Percentiles rank a stretch among this genome's conserved stretches.
These are phyloP conservation scores for Takifugu ocellatus DNA, from an alignment of 2,797 vertebrate genomes.

Conservation along the genomic window DNA sequence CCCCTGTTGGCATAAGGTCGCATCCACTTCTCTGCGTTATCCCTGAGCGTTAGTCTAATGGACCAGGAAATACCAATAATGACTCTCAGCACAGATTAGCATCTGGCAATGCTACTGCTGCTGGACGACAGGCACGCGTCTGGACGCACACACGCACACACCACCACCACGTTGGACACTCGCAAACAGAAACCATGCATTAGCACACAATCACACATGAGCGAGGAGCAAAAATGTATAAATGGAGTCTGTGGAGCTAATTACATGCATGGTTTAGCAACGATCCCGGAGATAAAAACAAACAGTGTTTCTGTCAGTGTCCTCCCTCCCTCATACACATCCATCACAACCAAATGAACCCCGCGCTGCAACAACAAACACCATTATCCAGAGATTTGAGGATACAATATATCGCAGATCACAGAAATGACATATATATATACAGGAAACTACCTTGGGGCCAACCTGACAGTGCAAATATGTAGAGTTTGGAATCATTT, in stretches of 20 bases:
- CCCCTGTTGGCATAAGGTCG: constrained; percentile 66
- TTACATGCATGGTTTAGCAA: constrained; percentile 29
- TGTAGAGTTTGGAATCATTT: too few relatives aligned
- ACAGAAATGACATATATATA: too few relatives aligned
- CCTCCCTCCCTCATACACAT: too few relatives aligned
- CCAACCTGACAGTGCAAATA: too few relatives aligned
- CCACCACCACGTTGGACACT: constrained; percentile 14
- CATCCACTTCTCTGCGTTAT: constrained; percentile 64
- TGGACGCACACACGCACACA: constrained; percentile 9
- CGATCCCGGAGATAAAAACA: constrained; percentile 15
- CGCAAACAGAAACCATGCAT: constrained; percentile 15
- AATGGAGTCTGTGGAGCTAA: constrained; percentile 25
- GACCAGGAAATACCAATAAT: constrained; percentile 67
- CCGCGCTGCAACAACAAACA: too few relatives aligned
- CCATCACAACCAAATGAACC: too few relatives aligned
- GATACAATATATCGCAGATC: too few relatives aligned
- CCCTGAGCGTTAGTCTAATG: constrained; percentile 70
- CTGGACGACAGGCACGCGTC: constrained; percentile 10
- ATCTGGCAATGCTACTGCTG: constrained; percentile 38
- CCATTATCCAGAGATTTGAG: too few relatives aligned
- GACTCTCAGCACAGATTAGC: constrained; percentile 66
- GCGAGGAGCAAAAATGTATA: constrained; percentile 17
- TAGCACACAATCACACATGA: constrained; percentile 20
- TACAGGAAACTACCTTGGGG: too few relatives aligned
- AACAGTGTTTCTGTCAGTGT: constrained; percentile 3